Evolutionary conservation across 2,888 invertebrate species (phyloP), one percentile per base, ranked within the genome.

Genomic region (Ornithoptera priamus): DNA sequence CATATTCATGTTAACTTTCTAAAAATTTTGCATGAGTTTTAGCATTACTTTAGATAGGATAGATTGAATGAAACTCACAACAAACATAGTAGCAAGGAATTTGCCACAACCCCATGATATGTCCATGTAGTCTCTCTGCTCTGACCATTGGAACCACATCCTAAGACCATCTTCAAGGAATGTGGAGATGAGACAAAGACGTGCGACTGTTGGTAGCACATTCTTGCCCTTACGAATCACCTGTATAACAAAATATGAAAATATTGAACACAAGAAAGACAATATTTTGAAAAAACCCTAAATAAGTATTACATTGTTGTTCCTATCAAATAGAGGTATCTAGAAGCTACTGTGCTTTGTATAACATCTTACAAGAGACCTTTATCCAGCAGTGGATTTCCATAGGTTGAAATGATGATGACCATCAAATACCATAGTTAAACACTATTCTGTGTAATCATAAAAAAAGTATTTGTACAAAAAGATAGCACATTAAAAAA

Each of bases 81-180:
- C 99, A 91, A 99, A 99, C 75, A 98, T 78, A 20, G 98, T 97
- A 65, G 99, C 99, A 72, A 99, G 89, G 87, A 99, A 96, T 82
- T 95, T 96, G 61, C 99, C 99, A 92, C 99, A 99, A 62, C 97
- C 96, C 99, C 99, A 99, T 18, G 98, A 97, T 93, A 97, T 96
- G 86, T 98, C 96, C 98, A 99, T 99, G 87, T 99, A 99, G 86
- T 99, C 98, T 60, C 98, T 94, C 88, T 99, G 99, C 83, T 99
- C 99, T 68, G 95, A 95, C 99, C 99, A 99, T 88, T 99, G 99
- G 83, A 98, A 97, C 96, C 98, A 99, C 99, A 99, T 99, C 72
- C 99, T 95, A 72, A 99, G 94, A 1, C 99, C 99, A 94, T 99
- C 99, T 92, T 99, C 99, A 73, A 99, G 94, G 93, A 99, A 99